These are phyloP conservation scores for Drosophila algonquin DNA, from an alignment of 2,888 invertebrate species.

Conservation along the genomic window DNA sequence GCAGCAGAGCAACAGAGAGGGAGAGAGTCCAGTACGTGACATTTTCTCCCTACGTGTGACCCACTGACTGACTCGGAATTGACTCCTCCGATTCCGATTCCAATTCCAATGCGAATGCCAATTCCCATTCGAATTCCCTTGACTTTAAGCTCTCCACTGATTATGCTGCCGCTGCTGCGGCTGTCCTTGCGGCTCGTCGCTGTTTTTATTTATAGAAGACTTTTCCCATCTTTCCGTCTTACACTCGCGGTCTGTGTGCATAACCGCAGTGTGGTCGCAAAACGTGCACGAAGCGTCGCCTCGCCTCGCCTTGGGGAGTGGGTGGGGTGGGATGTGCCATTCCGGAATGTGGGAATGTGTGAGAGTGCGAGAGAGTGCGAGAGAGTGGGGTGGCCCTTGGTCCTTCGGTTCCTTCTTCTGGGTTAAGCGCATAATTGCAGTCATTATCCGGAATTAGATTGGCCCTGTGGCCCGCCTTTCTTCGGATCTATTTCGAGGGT, in stretches of 20 bases:
- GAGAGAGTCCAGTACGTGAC: constrained; percentile 16
- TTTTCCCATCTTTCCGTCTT: constrained; percentile 2
- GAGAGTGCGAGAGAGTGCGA: too few species aligned
- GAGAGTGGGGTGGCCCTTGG: neutral
- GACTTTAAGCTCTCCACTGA: constrained; percentile 11
- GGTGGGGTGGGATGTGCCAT: neutral
- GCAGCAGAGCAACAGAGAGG: too few species aligned
- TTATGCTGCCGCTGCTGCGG: constrained; percentile 22
- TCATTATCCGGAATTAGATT: constrained; percentile 1
- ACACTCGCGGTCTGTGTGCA: constrained; percentile 20
- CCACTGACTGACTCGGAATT: constrained; percentile 27
- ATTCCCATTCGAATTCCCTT: neutral
- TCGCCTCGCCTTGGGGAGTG: neutral
- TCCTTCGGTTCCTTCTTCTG: neutral
- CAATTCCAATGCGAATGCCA: too few species aligned
- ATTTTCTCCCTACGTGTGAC: constrained; percentile 19
- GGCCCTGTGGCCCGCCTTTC: neutral
- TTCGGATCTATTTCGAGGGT: neutral
- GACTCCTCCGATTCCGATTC: neutral
- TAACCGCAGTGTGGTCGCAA: constrained; percentile 38
- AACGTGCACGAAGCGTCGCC: constrained; percentile 28
- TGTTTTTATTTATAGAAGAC: constrained; percentile 27
- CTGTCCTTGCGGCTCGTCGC: constrained; percentile 7
- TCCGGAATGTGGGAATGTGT: too few species aligned
- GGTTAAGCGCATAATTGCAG: constrained; percentile 13